A percentile compares a stretch with the other conserved stretches of the same genome.
phyloP scores from a whole-genome alignment of 1,140 invertebrate genomes.

The Drosophila insularis region DNA sequence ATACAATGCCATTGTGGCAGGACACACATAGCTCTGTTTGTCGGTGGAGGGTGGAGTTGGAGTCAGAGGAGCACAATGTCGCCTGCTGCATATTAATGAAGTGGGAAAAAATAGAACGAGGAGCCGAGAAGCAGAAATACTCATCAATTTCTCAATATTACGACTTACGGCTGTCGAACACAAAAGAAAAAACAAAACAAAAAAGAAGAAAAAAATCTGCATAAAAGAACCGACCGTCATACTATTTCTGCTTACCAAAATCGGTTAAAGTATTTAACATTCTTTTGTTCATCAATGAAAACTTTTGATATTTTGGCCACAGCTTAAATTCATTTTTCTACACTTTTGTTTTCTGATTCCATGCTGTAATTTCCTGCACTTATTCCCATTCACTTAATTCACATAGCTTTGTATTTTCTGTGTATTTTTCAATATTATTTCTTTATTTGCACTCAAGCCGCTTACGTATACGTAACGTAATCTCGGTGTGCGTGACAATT shows the following conservation, averaged over 20 bases:
- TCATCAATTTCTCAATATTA: conserved; percentile 78
- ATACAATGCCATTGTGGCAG: conserved; percentile 19
- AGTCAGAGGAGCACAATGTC: conserved; percentile 46
- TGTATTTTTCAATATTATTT: conserved; percentile 32
- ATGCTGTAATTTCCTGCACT: conserved; percentile 32
- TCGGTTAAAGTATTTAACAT: conserved; percentile 59
- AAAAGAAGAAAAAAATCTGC: conserved; percentile 48
- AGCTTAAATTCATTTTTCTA: conserved; percentile 15
- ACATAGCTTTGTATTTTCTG: conserved; percentile 44
- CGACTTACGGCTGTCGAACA: conserved; percentile 35
- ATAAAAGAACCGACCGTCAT: conserved; percentile 40
- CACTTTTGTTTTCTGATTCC: conserved; percentile 4
- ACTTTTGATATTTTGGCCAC: conserved; percentile 10
- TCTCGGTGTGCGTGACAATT: conserved; percentile 27
- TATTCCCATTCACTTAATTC: conserved; percentile 42
- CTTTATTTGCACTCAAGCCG: conserved; percentile 22
- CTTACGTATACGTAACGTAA: conserved; percentile 67
- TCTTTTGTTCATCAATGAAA: conserved; percentile 23
- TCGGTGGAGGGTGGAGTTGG: background rate
- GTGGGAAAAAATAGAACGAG: conserved; percentile 43
- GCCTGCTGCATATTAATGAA: conserved; percentile 78
- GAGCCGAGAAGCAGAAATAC: background rate
- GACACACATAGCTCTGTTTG: conserved; percentile 1
- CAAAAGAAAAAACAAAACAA: background rate
- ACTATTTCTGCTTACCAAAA: conserved; percentile 58